Evolutionary conservation across 2,797 vertebrate species (phyloP).

Genomic region (Pseudochromis fuscus): DNA sequence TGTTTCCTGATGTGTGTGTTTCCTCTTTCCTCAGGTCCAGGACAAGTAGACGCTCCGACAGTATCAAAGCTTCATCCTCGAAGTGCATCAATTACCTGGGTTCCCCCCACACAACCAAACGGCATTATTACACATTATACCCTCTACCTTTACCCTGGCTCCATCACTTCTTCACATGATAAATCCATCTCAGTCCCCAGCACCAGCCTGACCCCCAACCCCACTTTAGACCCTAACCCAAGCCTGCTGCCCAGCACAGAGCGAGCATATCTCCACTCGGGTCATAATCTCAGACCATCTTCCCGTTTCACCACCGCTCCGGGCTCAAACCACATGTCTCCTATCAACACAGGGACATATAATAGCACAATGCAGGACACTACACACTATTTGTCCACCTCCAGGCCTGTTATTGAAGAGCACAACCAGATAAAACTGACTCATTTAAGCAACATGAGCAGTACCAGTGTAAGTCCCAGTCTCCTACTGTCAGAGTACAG

Average conservation of each 20-base stretch:
- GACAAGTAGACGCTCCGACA: constrained; percentile 58
- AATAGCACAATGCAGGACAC: constrained; percentile 19
- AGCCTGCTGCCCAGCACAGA: constrained; percentile 21
- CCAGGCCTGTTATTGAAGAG: constrained; percentile 34
- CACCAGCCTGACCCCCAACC: constrained; percentile 21
- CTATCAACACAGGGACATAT: constrained; percentile 12
- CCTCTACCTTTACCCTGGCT: constrained; percentile 56
- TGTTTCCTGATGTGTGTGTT: constrained; percentile 19
- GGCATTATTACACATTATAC: constrained; percentile 76
- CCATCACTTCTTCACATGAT: constrained; percentile 20
- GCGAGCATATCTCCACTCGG: constrained; percentile 13
- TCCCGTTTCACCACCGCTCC: constrained; percentile 29
- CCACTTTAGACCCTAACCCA: constrained; percentile 24
- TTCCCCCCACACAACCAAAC: constrained; percentile 72
- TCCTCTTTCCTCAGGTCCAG: constrained; percentile 65
- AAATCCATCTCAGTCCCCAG: constrained; percentile 31
- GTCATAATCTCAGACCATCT: constrained; percentile 34
- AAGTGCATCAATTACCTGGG: constrained; percentile 67
- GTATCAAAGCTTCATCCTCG: constrained; percentile 63
- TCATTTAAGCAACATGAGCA: constrained; percentile 28
- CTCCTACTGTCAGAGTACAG: constrained; percentile 2
- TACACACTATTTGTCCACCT: constrained; percentile 6
- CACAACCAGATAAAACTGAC: constrained; percentile 11
- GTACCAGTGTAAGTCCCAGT: constrained; percentile 9
- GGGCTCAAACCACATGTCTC: constrained; percentile 15